Evolutionary conservation across 2,113 vertebrate genomes (phyloP).

Genomic region (Edolisoma coerulescens): DNA sequence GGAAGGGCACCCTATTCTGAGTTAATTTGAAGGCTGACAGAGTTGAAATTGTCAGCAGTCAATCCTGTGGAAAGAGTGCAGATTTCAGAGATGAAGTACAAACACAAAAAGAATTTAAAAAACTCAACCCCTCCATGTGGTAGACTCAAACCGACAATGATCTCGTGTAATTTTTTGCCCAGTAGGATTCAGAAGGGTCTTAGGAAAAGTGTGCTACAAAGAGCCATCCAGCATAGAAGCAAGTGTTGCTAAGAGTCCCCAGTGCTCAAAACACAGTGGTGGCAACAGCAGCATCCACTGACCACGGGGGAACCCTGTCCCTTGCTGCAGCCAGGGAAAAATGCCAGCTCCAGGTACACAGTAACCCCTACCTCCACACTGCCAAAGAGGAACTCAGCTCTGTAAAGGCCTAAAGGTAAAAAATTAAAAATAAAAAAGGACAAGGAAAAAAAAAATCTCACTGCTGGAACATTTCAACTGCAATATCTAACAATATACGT

Average conservation of each 20-base stretch:
- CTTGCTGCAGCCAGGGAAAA: not conserved
- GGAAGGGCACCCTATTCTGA: not conserved
- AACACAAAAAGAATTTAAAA: not conserved
- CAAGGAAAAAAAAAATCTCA: not conserved
- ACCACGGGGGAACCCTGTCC: rapidly evolving
- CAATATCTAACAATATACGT: not conserved
- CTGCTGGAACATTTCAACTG: not conserved
- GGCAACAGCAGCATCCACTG: rapidly evolving
- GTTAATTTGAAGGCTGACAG: not conserved
- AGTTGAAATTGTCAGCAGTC: not conserved
- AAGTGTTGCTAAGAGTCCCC: not conserved
- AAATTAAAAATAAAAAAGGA: not conserved
- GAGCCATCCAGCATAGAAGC: not conserved
- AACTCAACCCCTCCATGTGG: not conserved
- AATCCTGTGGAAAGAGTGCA: rapidly evolving
- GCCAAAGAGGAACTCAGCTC: not conserved
- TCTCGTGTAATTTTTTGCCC: not conserved
- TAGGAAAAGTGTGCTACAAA: not conserved
- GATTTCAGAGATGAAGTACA: not conserved
- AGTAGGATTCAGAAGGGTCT: not conserved
- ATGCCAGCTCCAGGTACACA: too few species aligned
- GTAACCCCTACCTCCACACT: not conserved
- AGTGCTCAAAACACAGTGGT: not conserved
- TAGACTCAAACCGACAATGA: not conserved
- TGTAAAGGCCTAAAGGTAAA: not conserved